phyloP scores from a whole-genome alignment of 2,113 vertebrate species.

The human (Homo sapiens) region DNA sequence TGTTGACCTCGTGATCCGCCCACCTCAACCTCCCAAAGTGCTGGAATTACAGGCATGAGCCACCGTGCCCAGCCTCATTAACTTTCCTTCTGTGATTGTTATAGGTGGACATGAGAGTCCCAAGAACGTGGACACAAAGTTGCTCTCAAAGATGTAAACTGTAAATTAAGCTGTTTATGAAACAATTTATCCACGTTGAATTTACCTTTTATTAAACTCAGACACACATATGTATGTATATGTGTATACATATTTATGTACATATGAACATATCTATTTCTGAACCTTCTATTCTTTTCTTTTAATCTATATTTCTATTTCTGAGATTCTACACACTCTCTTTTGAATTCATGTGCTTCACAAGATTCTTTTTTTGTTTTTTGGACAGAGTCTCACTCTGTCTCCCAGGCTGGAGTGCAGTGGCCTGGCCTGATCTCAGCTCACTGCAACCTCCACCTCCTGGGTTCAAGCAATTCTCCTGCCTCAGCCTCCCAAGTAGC shows the following conservation, averaged over 20 bases:
- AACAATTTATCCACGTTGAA: not conserved
- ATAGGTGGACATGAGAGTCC: not conserved
- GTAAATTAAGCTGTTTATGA: slow-evolving; percentile 28
- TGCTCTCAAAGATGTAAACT: not conserved
- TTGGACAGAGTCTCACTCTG: no score
- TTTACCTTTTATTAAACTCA: not conserved
- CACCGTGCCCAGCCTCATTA: not conserved
- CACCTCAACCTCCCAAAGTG: no score
- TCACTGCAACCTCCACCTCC: no score
- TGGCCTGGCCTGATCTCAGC: no score
- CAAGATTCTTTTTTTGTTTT: not conserved
- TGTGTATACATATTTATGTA: not conserved
- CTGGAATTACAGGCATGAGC: no score
- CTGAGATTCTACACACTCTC: not conserved
- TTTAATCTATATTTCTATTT: not conserved
- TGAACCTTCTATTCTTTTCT: not conserved
- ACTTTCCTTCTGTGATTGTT: not conserved
- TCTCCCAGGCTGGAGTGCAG: no score
- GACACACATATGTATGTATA: not conserved
- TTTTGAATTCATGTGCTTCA: not conserved
- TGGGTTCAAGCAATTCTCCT: no score
- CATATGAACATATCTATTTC: not conserved
- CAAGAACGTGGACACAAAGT: not conserved
- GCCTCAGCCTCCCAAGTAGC: no score
- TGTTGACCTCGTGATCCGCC: no score